Evolutionary conservation across 53 echinoderm and acorn worm species (phyloP), one percentile per base, ranked within the genome.

Genomic region (Echinarachnius parma): DNA sequence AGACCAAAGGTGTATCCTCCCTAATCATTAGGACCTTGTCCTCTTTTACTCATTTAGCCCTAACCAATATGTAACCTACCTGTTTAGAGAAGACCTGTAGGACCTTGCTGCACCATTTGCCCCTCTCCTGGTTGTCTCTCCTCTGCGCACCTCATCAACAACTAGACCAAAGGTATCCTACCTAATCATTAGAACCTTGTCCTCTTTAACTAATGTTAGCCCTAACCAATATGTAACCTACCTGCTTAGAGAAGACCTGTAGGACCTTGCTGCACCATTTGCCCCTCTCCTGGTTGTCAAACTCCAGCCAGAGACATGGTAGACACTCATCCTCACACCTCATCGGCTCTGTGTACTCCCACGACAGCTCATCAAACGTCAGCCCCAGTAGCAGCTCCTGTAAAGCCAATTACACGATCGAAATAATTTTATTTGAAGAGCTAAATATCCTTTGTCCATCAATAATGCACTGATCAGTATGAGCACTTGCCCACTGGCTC

Each of bases 191-290:
- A 42, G 42, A 42, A 42, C 42, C 7, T 7, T 42, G 42, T 42
- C 42, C 14, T 42, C 42, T 9, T 42, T 13, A 42, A 14, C 14
- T 42, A n/a, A n/a, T n/a, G n/a, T n/a, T n/a, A n/a, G n/a, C n/a
- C n/a, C n/a, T n/a, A n/a, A n/a, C n/a, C n/a, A n/a, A n/a, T n/a
- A n/a, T n/a, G n/a, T n/a, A n/a, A n/a, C 61, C 63, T 61, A 96
- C 98, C 81, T 96, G 98, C 53, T 82, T 96, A 15, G 98, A 96
- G 63, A 89, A 96, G 49, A 96, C 75, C 52, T 91, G 98, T 15
- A 98, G 78, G 13, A 98, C 60, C 70, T 98, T 88, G 75, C 88
- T 88, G 75, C 63, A 78, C 46, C 76, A 84, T 39, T 92, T 88
- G 2, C 85, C 65, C 9, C 83, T 76, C 77, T 98, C 84, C 22